Conservation (phyloP, 2,797 vertebrate genomes). For the Muscicapa comitata region DNA sequence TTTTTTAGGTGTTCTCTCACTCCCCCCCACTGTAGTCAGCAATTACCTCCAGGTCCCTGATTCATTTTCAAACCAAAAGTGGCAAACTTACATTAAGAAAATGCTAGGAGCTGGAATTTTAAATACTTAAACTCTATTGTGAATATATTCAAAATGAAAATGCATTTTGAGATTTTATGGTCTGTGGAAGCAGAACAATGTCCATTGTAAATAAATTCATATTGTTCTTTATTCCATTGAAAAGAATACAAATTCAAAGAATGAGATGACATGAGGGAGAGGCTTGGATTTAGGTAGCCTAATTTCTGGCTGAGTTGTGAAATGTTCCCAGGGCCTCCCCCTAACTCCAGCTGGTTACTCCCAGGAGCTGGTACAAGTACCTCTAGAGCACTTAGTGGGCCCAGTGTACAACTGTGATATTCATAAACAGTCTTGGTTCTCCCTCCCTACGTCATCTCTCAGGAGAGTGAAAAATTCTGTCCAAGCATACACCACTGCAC, state of each 20-base stretch:
- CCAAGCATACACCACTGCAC: neutral
- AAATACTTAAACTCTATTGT: neutral
- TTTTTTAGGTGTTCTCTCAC: neutral
- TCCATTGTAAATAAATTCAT: neutral
- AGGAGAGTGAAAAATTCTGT: neutral
- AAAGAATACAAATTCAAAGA: neutral
- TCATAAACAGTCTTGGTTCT: neutral
- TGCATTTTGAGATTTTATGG: neutral
- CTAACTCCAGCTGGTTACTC: neutral
- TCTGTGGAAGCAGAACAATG: neutral
- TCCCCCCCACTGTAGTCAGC: neutral
- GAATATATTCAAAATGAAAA: neutral
- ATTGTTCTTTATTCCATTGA: neutral
- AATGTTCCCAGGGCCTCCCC: neutral
- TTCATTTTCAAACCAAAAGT: neutral
- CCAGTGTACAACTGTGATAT: neutral
- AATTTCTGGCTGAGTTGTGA: neutral
- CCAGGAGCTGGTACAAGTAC: neutral
- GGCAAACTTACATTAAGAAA: neutral
- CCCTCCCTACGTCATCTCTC: neutral
- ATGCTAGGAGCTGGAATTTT: neutral
- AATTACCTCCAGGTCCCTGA: neutral
- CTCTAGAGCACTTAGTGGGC: neutral
- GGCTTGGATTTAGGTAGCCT: neutral
- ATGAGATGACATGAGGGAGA: neutral